Base-by-base conservation (phyloP, 2,888 invertebrate species). In the Schrankia costaestrigalis region DNA sequence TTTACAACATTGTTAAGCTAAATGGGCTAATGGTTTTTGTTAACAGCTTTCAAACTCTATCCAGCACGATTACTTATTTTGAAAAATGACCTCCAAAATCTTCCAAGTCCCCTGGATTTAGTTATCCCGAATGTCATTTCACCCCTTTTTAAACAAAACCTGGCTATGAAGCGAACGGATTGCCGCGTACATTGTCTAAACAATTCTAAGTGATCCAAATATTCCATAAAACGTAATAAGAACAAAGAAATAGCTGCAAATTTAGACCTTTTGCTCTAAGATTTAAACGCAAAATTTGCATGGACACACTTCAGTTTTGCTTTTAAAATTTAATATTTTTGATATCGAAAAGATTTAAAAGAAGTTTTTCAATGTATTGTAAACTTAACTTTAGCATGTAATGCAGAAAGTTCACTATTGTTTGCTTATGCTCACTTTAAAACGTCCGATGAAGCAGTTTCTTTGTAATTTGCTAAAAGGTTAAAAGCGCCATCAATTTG, bases 111-210 rank as follows among this genome's bases (percentile, higher is more conserved):
- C 52, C 46, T 56, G 71, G 78, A 74, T 76, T 78, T 75, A 72
- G 71, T 69, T 70, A 78, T 79, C 74, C 78, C 65, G 62, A 81
- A 83, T 77, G 83, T 78, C 80, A 84, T 82, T 83, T 80, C 78
- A 78, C 74, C 86, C 86, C 78, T 77, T 78, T 73, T 75, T 72
- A 66, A 75, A 72, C 73, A 74, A 76, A 77, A 82, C 77, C 83
- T 86, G 82, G 65, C 69, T 77, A 72, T 78, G 79, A 81, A 78
- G 68, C 71, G 71, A 73, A 78, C 77, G 81, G 78, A 85, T 80
- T 83, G 81, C 76, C 67, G 59, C 67, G 71, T 68, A 77, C 75
- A 78, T 78, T 81, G 78, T 83, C 80, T 83, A 79, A 83, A 78
- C 78, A 78, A 80, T 78, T 75, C 75, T 74, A 79, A 81, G 71